These are phyloP conservation scores for silkworm (Bombyx mori) DNA, from an alignment of 1,140 invertebrate species.

Conservation along the genomic window DNA sequence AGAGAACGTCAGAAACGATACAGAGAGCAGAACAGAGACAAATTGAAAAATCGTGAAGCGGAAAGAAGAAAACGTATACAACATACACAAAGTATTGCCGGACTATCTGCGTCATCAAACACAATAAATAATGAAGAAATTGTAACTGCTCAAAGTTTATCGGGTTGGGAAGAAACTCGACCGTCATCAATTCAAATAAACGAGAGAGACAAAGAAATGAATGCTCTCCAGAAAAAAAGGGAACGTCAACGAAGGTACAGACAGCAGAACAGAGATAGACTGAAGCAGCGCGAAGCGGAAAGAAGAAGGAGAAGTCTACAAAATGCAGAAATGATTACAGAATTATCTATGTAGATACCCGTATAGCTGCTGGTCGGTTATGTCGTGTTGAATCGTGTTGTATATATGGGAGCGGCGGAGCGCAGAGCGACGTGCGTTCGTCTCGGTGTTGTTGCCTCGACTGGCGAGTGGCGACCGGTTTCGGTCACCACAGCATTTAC, in stretches of 20 bases:
- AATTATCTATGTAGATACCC: not conserved
- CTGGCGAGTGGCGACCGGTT: no score
- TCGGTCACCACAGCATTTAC: no score
- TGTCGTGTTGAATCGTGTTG: no score
- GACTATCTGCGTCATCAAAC: slow-evolving; percentile 16
- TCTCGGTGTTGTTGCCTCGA: no score
- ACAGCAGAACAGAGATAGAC: slow-evolving; percentile 8
- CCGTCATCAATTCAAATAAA: slow-evolving; percentile 11
- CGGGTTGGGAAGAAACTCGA: slow-evolving; percentile 11
- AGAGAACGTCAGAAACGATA: slow-evolving; percentile 21
- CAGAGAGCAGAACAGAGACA: slow-evolving; percentile 26
- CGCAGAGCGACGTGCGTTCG: no score
- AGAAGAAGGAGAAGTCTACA: slow-evolving; percentile 8
- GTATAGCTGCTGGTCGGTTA: no score
- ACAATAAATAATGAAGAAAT: slow-evolving; percentile 17
- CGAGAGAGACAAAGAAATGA: slow-evolving; percentile 1
- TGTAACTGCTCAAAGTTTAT: slow-evolving; percentile 13
- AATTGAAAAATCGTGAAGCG: slow-evolving; percentile 23
- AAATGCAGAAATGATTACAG: slow-evolving; percentile 10
- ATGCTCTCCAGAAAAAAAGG: slow-evolving; percentile 10
- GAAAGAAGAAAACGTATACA: slow-evolving; percentile 22
- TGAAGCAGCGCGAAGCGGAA: slow-evolving; percentile 11
- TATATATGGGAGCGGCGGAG: no score
- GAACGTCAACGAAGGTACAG: slow-evolving; percentile 11
- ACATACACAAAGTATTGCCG: slow-evolving; percentile 14